Evolutionary conservation across 2,888 invertebrate genomes (phyloP), one percentile per base, ranked within the genome.

Genomic region (Empis livida): DNA sequence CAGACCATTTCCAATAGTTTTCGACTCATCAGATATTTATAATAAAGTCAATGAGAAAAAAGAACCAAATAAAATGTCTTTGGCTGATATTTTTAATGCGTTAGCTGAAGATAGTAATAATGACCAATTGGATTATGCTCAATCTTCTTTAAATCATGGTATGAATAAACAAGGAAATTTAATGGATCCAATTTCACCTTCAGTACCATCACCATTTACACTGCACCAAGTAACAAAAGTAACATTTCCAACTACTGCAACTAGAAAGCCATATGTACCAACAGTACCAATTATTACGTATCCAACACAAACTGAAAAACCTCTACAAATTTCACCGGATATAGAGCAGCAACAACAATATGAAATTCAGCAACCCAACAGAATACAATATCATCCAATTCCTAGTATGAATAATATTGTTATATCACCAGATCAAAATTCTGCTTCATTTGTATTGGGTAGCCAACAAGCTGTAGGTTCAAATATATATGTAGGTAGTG

Each of bases 361-460:
- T 46, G 64, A 69, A 49, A 65, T 67, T 10, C 68, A 70, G 49
- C 62, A 67, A 44, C 68, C 68, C 0, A 68, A 64, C 47, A 58
- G 68, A 3, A 60, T 69, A 57, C 67, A 69, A 44, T 67, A 66
- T 48, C 62, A 65, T 35, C 75, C 78, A 8, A 58, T 57, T 6
- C 63, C 61, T 1, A 77, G 76, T 54, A 75, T 77, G n/a, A 80
- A 77, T 53, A 80, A 77, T 50, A 74, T 80, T 27, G 74, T 77
- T 30, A 77, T 80, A 42, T 75, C 78, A 0, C 78, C 77, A 1
- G 76, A 76, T 45, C 79, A 80, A 58, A 75, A 79, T 49, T 78
- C 76, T 1, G 78, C 79, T 1, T 75, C 78, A 0, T 80, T 80
- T 57, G 77, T 80, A 1, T 67, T 80, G 2, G 79, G 79, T 5